Evolutionary conservation across 2,113 vertebrate species (phyloP), one percentile per base, ranked within the genome.

Genomic region (Charadrius vociferus): DNA sequence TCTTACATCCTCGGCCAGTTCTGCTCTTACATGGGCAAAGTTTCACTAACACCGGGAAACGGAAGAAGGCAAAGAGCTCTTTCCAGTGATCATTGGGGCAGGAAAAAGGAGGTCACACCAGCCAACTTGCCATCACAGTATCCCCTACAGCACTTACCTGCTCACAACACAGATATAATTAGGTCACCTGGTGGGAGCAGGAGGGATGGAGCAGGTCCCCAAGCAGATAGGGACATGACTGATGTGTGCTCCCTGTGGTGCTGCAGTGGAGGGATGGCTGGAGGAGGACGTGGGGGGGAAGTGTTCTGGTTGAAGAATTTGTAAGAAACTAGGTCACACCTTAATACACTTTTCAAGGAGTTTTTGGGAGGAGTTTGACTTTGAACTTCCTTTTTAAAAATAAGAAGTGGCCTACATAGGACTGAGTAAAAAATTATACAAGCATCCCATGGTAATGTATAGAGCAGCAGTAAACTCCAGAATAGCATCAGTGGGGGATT

Each of bases 341-440:
- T 81, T 79, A 81, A 88, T 65, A 93, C 52, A 68, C 65, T 96
- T 94, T 50, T 73, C 82, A 92, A 93, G 85, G 87, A 97, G 81
- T 86, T 95, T 92, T 58, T 4, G 80, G 77, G 19, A 93, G 81
- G 77, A 84, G 52, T 84, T 93, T 91, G 94, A 96, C 97, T 92
- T 96, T 94, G 82, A 88, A 70, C 3, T 80, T 77, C 75, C 82
- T 88, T 92, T 88, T 92, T 88, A 92, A 96, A 93, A 96, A 86
- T 96, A 95, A 92, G 74, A 96, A 81, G 16, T 95, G 95, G 24
- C 96, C 97, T 97, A 96, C 77, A 93, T 97, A 95, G 24, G 59
- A 24, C 47, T 21, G 65, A 86, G 43, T 30, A 16, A 71, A 91
- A 78, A 96, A 74, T 94, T 32, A 81, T 49, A 37, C 59, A 67